Conservation (phyloP, 2,113 vertebrate species). For the Nymphicus hollandicus region DNA sequence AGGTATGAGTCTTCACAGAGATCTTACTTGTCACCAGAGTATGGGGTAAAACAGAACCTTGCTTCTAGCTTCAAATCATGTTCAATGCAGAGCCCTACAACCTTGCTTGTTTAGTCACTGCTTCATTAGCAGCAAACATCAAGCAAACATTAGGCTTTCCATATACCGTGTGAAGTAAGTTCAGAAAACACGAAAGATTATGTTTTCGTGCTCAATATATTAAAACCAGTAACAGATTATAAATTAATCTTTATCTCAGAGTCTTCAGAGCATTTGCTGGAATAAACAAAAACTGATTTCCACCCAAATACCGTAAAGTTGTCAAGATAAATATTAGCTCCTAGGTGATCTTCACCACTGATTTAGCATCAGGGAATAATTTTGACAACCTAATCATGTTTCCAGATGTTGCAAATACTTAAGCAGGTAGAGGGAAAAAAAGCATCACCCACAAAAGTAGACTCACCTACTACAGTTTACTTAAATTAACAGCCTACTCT, state of each 20-base stretch:
- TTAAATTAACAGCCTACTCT: neutral
- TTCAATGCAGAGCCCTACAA: neutral
- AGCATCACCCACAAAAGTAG: neutral
- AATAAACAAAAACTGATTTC: neutral
- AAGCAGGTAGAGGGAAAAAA: neutral
- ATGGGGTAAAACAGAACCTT: rapidly evolving
- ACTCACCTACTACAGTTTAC: neutral
- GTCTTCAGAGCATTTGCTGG: neutral
- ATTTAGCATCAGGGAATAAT: neutral
- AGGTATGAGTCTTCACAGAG: neutral
- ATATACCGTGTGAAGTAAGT: neutral
- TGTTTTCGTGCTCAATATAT: neutral
- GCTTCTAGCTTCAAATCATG: neutral
- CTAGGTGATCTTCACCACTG: neutral
- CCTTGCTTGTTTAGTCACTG: neutral
- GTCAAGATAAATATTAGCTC: neutral
- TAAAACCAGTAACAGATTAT: neutral
- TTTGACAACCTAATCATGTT: neutral
- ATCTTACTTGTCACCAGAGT: neutral
- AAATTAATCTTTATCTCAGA: neutral
- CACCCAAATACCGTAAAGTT: neutral
- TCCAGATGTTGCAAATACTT: neutral
- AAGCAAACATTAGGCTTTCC: neutral
- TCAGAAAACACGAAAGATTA: neutral
- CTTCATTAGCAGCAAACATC: neutral